Conservation (phyloP, 2,113 vertebrate species). For the Entosphenus tridentatus region DNA sequence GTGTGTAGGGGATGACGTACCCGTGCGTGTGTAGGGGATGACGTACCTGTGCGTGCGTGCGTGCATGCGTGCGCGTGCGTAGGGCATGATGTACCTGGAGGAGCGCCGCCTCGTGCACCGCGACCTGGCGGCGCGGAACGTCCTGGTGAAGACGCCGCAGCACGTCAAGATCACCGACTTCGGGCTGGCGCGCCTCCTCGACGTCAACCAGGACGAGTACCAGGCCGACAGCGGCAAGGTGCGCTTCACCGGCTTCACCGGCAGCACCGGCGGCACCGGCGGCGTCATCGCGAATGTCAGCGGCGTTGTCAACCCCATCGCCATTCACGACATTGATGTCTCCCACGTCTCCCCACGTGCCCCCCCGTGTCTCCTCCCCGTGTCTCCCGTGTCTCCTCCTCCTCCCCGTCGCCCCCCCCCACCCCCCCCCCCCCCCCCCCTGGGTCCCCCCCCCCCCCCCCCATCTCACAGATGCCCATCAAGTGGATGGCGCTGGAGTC, state of each 20-base stretch:
- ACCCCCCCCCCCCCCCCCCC: no score
- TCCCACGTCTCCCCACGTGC: no score
- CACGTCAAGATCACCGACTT: constrained; percentile 96
- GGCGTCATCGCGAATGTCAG: no score
- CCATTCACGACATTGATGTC: no score
- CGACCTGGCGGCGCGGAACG: constrained; percentile 73
- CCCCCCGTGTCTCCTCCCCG: no score
- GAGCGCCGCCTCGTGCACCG: constrained; percentile 73
- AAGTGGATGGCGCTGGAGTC: constrained; percentile 98
- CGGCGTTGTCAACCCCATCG: no score
- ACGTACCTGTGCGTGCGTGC: background rate
- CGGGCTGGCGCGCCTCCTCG: constrained; percentile 61
- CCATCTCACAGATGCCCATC: constrained; percentile 49
- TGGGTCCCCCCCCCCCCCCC: no score
- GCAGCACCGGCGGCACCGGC: no score
- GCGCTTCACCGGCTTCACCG: background rate
- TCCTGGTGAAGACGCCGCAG: constrained; percentile 76
- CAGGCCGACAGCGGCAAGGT: constrained; percentile 89
- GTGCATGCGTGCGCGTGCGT: constrained; percentile 6
- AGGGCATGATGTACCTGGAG: constrained; percentile 93
- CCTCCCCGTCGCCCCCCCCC: no score
- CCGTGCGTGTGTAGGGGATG: background rate
- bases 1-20: background rate
- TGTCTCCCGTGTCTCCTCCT: no score
- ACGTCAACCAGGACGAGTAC: constrained; percentile 85